phyloP scores from a whole-genome alignment of 2,113 vertebrate genomes.

The Climacteris rufus region DNA sequence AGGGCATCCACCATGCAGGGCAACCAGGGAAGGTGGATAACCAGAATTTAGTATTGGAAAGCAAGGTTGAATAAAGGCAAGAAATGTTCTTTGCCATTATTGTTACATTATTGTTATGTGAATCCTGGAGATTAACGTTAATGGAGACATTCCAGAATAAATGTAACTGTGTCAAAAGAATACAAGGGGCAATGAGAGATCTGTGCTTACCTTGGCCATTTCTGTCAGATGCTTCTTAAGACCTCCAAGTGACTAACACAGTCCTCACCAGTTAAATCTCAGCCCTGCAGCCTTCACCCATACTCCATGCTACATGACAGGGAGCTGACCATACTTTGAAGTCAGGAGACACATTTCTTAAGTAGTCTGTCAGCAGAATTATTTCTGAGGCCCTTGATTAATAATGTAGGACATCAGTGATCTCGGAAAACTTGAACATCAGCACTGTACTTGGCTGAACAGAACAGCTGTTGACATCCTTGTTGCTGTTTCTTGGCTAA shows the following conservation, averaged over 20 bases:
- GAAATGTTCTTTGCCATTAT: neutral
- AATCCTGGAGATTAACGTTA: neutral
- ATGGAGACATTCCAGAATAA: neutral
- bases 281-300: neutral
- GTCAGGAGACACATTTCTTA: neutral
- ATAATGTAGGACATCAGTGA: conserved; percentile 41
- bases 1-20: neutral
- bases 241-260: neutral
- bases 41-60: neutral
- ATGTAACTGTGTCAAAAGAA: neutral
- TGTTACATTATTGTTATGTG: neutral
- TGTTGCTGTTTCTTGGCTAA: conserved; percentile 33
- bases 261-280: neutral
- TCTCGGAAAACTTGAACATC: conserved; percentile 12
- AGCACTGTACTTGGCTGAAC: neutral
- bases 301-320: neutral
- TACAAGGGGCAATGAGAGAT: neutral
- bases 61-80: neutral
- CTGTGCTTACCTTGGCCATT: neutral
- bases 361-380: conserved; percentile 9
- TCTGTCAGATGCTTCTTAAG: neutral
- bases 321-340: neutral
- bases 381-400: conserved; percentile 36
- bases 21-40: neutral
- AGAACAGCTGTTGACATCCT: conserved; percentile 34